These are phyloP conservation scores for Falco punctatus DNA, from an alignment of 2,113 vertebrate species.

Conservation along the genomic window DNA sequence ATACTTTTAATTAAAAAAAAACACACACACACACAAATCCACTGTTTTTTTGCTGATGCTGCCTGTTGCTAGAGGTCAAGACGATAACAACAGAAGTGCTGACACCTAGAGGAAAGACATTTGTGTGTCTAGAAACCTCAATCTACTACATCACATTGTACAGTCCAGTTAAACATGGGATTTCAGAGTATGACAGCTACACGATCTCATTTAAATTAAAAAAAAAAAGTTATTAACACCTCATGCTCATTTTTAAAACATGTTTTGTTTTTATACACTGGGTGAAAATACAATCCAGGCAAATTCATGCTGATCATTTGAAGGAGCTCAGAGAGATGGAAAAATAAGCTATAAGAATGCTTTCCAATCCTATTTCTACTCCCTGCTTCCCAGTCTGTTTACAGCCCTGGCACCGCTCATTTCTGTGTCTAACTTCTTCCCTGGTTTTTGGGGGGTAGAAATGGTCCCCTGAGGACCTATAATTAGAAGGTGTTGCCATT, in stretches of 20 bases:
- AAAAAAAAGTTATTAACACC: not conserved
- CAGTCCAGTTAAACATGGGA: not conserved
- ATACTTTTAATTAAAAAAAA: not conserved
- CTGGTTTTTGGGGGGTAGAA: not conserved
- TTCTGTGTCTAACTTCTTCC: not conserved
- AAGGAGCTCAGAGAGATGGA: not conserved
- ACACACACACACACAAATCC: not conserved
- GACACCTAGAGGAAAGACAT: conserved; percentile 15
- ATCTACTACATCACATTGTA: no score
- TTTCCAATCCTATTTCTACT: not conserved
- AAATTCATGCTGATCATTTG: not conserved
- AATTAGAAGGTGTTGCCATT: not conserved
- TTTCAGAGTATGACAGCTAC: not conserved
- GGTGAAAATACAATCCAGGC: not conserved
- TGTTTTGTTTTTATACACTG: not conserved
- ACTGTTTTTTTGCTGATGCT: not conserved
- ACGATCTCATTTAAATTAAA: not conserved
- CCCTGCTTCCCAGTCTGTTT: not conserved
- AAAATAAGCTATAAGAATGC: not conserved
- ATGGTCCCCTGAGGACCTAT: not conserved
- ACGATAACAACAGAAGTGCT: not conserved
- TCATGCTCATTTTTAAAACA: not conserved
- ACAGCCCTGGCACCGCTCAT: not conserved
- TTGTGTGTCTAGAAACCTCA: not conserved
- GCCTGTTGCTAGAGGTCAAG: not conserved